Conservation (phyloP, 2,888 invertebrate genomes). For the Caenorhabditis becei region DNA sequence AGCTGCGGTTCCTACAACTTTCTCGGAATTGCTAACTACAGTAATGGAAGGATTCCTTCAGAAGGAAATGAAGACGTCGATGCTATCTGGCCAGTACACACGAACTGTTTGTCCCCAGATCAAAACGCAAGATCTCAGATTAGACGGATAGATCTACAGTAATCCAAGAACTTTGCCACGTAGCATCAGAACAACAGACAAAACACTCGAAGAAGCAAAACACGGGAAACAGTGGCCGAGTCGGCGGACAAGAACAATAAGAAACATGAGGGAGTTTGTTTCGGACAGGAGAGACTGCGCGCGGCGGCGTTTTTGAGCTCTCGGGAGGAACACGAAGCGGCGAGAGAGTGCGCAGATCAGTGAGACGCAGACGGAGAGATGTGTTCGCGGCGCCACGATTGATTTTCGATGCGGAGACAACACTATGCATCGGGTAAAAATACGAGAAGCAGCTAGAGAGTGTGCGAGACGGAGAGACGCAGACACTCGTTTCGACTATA, state of each 20-base stretch:
- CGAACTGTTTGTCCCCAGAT: too few relatives aligned
- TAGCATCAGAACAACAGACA: slow-evolving; percentile 1
- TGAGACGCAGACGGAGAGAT: slow-evolving; percentile 24
- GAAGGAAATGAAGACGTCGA: background rate
- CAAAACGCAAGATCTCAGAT: background rate
- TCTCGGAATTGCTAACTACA: background rate
- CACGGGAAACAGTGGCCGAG: too few relatives aligned
- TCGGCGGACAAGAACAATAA: slow-evolving; percentile 52
- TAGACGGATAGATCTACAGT: background rate
- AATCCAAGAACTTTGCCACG: slow-evolving; percentile 1
- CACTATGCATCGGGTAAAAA: background rate
- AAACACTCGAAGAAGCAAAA: slow-evolving; percentile 29
- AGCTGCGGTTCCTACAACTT: background rate
- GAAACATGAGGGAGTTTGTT: slow-evolving; percentile 30
- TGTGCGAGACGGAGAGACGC: background rate
- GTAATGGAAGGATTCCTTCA: background rate
- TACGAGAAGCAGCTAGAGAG: slow-evolving; percentile 13
- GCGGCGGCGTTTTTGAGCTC: slow-evolving; percentile 47
- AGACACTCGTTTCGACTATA: slow-evolving; percentile 16
- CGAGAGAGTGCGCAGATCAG: slow-evolving; percentile 37
- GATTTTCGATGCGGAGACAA: slow-evolving; percentile 38
- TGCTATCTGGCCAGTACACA: background rate
- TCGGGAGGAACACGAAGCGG: slow-evolving; percentile 28
- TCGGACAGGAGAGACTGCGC: slow-evolving; percentile 11
- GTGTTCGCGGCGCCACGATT: slow-evolving; percentile 37